Conservation (phyloP, 1,140 invertebrate genomes). For the Magallana gigas region DNA sequence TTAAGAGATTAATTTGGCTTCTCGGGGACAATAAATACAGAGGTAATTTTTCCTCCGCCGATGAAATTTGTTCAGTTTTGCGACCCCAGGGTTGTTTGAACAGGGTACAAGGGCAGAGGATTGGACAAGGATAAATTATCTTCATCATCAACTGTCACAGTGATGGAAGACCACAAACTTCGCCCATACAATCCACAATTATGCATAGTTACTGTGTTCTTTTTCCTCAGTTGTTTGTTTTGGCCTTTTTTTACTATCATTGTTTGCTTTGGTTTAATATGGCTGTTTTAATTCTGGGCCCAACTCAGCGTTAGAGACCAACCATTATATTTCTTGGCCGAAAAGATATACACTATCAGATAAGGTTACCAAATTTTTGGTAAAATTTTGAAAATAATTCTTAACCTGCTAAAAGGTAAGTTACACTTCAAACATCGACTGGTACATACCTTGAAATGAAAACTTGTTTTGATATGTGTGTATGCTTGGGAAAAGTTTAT, state of each 20-base stretch:
- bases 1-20: slow-evolving; percentile 21
- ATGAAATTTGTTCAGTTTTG: not conserved
- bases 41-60: not conserved
- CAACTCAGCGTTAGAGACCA: too few relatives aligned
- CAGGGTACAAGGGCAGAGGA: slow-evolving; percentile 12
- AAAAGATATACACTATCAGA: too few relatives aligned
- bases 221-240: not conserved
- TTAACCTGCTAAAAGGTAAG: too few relatives aligned
- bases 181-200: not conserved
- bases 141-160: not conserved
- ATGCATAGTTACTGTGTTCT: not conserved
- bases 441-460: too few relatives aligned
- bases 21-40: not conserved
- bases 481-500: too few relatives aligned
- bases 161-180: not conserved
- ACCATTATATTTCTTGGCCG: too few relatives aligned
- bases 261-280: too few relatives aligned
- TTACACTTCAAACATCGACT: too few relatives aligned
- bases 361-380: too few relatives aligned
- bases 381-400: too few relatives aligned
- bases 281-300: too few relatives aligned
- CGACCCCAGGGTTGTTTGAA: not conserved
- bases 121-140: slow-evolving; percentile 10
- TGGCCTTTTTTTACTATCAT: not conserved
- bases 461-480: too few relatives aligned